phyloP scores from a whole-genome alignment of 2,888 invertebrate species.

The Caenorhabditis wallacei region DNA sequence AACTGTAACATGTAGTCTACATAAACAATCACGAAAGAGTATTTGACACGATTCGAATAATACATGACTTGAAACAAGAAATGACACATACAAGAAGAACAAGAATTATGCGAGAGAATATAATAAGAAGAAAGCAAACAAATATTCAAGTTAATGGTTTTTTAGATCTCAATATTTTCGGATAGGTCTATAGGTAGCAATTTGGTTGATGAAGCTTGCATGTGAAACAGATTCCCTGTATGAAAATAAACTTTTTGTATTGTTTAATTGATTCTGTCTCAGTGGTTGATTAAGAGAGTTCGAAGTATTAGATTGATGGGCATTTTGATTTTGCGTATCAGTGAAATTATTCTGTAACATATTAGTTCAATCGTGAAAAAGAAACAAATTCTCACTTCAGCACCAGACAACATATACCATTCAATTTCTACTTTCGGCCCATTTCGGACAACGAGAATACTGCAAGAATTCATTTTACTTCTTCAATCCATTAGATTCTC shows the following conservation, averaged over 20 bases:
- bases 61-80: not conserved
- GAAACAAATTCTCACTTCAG: not conserved
- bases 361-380: too few relatives aligned
- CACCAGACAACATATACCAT: constrained; percentile 6
- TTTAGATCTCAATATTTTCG: not conserved
- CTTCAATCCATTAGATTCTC: not conserved
- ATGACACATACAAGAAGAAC: not conserved
- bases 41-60: not conserved
- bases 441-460: constrained; percentile 27
- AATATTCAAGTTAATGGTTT: too few relatives aligned
- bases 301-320: too few relatives aligned
- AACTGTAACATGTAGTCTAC: too few relatives aligned
- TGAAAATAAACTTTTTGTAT: too few relatives aligned
- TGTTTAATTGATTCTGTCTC: too few relatives aligned
- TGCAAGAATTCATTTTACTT: not conserved
- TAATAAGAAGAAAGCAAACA: too few relatives aligned
- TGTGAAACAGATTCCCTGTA: not conserved
- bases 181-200: constrained; percentile 5
- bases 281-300: too few relatives aligned
- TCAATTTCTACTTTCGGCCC: constrained; percentile 30
- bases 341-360: too few relatives aligned
- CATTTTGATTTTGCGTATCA: not conserved
- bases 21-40: not conserved
- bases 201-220: not conserved
- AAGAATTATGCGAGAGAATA: not conserved